Percentiles rank a stretch among this genome's conserved stretches.
phyloP scores from a whole-genome alignment of 2,888 invertebrate species.

The Marronus borbonicus region DNA sequence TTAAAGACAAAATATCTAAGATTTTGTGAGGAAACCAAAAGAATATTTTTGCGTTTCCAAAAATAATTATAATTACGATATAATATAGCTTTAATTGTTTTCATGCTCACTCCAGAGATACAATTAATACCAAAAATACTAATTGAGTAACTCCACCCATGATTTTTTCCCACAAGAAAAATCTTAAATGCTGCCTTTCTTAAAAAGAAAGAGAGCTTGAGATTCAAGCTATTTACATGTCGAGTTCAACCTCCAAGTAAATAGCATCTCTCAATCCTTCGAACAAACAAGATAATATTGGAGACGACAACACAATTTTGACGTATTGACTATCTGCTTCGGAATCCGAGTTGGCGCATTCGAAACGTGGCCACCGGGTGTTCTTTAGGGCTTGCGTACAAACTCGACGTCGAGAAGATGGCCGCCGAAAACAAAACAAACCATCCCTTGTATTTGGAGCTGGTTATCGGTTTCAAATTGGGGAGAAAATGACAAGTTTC shows the following conservation, averaged over 20 bases:
- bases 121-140: too few relatives aligned
- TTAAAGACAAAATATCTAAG: too few relatives aligned
- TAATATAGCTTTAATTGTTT: too few relatives aligned
- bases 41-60: too few relatives aligned
- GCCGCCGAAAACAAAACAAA: constrained; percentile 25
- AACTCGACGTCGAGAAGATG: constrained; percentile 3
- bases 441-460: neutral
- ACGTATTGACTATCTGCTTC: neutral
- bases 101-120: too few relatives aligned
- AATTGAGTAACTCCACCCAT: too few relatives aligned
- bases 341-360: constrained; percentile 1
- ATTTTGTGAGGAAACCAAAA: too few relatives aligned
- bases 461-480: neutral
- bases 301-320: neutral
- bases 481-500: neutral
- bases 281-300: neutral
- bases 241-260: neutral
- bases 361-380: neutral
- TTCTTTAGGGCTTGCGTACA: neutral
- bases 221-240: neutral
- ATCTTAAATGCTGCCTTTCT: neutral
- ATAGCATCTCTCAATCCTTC: too few relatives aligned
- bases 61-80: too few relatives aligned
- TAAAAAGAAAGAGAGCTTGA: neutral
- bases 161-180: too few relatives aligned